A percentile compares a stretch with the other conserved stretches of the same genome.
These are phyloP conservation scores for Barnardius zonarius DNA, from an alignment of 2,113 vertebrate genomes.

Conservation along the genomic window DNA sequence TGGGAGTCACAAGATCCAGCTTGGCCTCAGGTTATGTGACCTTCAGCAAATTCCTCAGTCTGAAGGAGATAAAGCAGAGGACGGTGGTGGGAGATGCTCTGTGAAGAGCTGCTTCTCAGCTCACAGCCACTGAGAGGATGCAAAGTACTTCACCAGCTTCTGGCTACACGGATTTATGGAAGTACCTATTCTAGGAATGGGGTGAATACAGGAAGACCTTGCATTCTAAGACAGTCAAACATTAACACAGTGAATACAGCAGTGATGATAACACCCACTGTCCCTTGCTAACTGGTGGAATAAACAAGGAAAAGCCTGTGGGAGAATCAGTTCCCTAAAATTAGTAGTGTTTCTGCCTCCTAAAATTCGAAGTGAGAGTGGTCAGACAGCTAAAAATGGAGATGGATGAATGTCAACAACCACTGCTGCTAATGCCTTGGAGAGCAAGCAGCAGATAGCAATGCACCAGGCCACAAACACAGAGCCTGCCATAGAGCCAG, in stretches of 20 bases:
- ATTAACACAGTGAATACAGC: background rate
- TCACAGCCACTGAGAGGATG: background rate
- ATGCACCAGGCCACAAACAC: background rate
- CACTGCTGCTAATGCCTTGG: background rate
- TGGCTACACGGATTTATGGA: background rate
- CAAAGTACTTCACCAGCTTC: background rate
- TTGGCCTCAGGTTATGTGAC: background rate
- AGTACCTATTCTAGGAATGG: background rate
- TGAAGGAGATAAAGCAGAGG: background rate
- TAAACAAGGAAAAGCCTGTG: background rate
- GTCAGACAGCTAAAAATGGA: background rate
- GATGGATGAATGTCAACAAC: background rate
- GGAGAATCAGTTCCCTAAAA: background rate
- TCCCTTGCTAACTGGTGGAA: background rate
- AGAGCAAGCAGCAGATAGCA: background rate
- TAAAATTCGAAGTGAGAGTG: background rate
- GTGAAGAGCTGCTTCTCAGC: background rate
- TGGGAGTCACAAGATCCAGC: background rate
- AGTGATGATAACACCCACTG: rapidly evolving
- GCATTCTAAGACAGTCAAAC: background rate
- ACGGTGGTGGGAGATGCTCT: background rate
- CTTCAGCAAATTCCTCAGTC: conserved; percentile 20
- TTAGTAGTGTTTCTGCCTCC: background rate
- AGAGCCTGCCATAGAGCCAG: background rate
- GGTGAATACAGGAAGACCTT: background rate